Base-by-base conservation (phyloP, 2,113 vertebrate species). In the Ursus arctos region DNA sequence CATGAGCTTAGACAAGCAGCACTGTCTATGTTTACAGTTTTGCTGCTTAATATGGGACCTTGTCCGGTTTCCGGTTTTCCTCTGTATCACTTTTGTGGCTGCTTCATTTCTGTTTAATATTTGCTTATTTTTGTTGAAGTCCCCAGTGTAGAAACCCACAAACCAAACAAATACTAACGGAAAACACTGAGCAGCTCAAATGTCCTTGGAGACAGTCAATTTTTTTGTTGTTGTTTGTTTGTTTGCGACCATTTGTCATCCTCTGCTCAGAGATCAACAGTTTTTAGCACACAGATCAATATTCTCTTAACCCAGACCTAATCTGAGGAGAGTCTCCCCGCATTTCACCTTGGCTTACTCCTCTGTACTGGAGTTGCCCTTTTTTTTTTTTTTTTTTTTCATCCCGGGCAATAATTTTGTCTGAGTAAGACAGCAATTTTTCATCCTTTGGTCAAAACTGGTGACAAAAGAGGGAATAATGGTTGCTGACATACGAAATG, bases 241-340 rank as follows among this genome's bases (percentile, higher is more conserved):
- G 99, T 99, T 99, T 99, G 99, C 99, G 99, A 99, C 99, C 99
- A 99, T 99, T 99, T 99, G 99, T 99, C 99, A 99, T 99, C 98
- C 98, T 99, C 99, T 98, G 99, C 99, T 99, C 99, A 99, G 99
- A 99, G 99, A 99, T 99, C 99, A 99, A 99, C 99, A 99, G 99
- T 99, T 99, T 99, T 99, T 99, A 99, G 99, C 99, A 99, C 99
- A 99, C 99, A 99, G 99, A 99, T 99, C 99, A 99, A 99, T 99
- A 99, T 99, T 99, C 99, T 99, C 99, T 99, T 99, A 99, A 99
- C 99, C 99, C 99, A 99, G 99, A 99, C 99, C 99, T 99, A 99
- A 99, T 99, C 99, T 99, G 98, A 98, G 98, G 96, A 99, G 99
- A 99, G 99, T 98, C 99, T 99, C 99, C 98, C 99, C 93, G 98